Evolutionary conservation across 2,888 invertebrate genomes (phyloP).

Genomic region (Trichogramma dendrolimi): DNA sequence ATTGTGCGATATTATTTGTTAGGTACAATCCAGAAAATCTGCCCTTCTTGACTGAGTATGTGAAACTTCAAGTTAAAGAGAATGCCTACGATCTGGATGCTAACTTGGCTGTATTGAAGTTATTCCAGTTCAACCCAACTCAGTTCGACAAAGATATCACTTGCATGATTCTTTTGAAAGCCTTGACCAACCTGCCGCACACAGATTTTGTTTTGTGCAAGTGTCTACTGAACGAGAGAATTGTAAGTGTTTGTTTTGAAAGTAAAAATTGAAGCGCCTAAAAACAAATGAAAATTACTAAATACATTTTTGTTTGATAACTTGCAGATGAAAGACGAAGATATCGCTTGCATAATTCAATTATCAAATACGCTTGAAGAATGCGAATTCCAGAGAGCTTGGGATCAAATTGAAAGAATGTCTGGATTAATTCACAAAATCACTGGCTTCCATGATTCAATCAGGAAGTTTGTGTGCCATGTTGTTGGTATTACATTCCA

Average conservation of each 20-base stretch:
- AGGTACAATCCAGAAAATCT: conserved; percentile 97
- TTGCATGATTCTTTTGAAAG: conserved; percentile 87
- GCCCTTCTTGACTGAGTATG: conserved; percentile 83
- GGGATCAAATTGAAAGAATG: conserved; percentile 68
- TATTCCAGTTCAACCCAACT: conserved; percentile 93
- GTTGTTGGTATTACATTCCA: conserved; percentile 97
- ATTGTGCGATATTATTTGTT: conserved; percentile 34
- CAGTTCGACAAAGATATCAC: conserved; percentile 80
- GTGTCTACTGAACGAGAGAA: conserved; percentile 81
- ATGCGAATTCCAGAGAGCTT: conserved; percentile 88
- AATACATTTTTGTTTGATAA: neutral
- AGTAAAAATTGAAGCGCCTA: conserved; percentile 1
- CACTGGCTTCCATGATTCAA: conserved; percentile 88
- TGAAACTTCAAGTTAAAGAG: conserved; percentile 86
- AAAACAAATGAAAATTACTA: neutral
- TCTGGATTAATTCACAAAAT: conserved; percentile 75
- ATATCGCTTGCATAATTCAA: conserved; percentile 83
- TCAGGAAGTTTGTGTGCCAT: conserved; percentile 94
- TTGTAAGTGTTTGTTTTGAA: conserved; percentile 50
- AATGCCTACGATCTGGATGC: conserved; percentile 96
- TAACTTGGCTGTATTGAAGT: conserved; percentile 90
- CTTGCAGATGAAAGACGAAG: conserved; percentile 73
- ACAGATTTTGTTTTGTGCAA: conserved; percentile 98
- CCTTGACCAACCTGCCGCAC: conserved; percentile 93
- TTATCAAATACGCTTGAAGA: conserved; percentile 88